Conservation (phyloP, 2,113 vertebrate genomes). For the Fulmarus glacialis region DNA sequence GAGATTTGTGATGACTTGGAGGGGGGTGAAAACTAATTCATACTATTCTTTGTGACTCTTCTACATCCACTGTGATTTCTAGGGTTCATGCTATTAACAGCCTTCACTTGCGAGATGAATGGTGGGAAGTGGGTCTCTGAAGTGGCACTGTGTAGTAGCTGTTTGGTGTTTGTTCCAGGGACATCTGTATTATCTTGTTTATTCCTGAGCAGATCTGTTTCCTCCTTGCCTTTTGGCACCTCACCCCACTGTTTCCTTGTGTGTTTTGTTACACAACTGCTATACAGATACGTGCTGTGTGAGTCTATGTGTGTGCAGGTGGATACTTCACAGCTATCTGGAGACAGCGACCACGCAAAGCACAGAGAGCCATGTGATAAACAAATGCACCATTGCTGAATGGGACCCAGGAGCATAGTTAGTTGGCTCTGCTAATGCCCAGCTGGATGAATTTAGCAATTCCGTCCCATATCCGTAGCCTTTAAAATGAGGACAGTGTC, state of each 20-base stretch:
- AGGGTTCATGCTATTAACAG: background rate
- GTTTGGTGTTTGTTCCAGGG: background rate
- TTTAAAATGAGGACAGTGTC: background rate
- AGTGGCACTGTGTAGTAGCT: background rate
- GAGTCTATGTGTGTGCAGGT: background rate
- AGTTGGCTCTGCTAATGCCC: background rate
- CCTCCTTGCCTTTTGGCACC: background rate
- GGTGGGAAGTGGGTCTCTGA: background rate
- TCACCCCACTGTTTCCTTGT: background rate
- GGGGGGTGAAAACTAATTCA: background rate
- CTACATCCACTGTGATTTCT: background rate
- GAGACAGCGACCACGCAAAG: background rate
- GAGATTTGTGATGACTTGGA: background rate
- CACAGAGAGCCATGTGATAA: background rate
- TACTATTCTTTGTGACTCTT: background rate
- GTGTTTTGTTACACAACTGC: background rate
- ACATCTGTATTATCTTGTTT: background rate
- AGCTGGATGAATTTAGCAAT: background rate
- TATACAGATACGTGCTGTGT: background rate
- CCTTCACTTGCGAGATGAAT: background rate
- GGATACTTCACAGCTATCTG: background rate
- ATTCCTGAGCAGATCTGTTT: background rate
- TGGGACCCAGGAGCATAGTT: background rate
- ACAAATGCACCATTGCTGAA: background rate
- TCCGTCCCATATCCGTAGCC: background rate